Evolutionary conservation across 2,888 invertebrate species (phyloP).

Genomic region (Harpalus rufipes): DNA sequence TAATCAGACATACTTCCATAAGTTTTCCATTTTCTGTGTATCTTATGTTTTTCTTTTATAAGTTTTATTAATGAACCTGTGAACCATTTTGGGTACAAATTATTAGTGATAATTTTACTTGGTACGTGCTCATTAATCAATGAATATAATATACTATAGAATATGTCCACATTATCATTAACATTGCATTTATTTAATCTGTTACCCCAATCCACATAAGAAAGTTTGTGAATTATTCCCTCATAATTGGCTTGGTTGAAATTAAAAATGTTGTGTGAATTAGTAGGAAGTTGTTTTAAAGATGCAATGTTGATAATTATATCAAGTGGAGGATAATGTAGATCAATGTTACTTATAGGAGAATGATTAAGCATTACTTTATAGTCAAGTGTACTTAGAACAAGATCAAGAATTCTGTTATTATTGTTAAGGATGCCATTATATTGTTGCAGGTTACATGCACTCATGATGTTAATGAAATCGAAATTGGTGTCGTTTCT

Average conservation of each 20-base stretch:
- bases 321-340: not conserved
- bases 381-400: not conserved
- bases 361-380: slow-evolving; percentile 17
- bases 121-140: slow-evolving; percentile 10
- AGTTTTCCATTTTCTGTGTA: slow-evolving; percentile 19
- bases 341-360: not conserved
- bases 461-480: not conserved
- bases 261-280: not conserved
- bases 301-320: not conserved
- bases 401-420: slow-evolving; percentile 1
- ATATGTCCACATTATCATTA: slow-evolving; percentile 14
- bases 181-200: slow-evolving; percentile 2
- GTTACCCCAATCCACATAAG: not conserved
- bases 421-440: not conserved
- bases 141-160: too few species aligned
- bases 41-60: not conserved
- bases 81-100: slow-evolving; percentile 9
- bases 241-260: not conserved
- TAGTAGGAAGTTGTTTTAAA: not conserved
- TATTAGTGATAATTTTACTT: not conserved
- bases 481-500: not conserved
- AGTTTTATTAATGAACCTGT: slow-evolving; percentile 3
- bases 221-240: not conserved
- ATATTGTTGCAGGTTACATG: slow-evolving; percentile 16
- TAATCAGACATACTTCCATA: slow-evolving; percentile 14